Conservation (phyloP, 2,888 invertebrate species). For the Mythimna pallens region DNA sequence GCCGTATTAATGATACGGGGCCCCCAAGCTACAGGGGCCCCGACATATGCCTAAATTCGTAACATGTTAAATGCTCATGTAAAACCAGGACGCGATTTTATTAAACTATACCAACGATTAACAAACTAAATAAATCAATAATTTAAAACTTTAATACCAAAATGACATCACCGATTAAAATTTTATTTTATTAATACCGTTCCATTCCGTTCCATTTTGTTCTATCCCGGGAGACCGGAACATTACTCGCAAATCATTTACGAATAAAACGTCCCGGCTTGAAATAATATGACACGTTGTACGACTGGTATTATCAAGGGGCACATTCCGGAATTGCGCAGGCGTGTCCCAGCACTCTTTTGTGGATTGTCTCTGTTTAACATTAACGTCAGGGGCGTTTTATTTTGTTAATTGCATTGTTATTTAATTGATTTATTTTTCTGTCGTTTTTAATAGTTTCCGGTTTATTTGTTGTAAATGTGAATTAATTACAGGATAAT, state of each 20-base stretch:
- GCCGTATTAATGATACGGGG: no score
- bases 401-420: constrained; percentile 48
- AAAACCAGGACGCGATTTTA: not conserved
- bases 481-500: not conserved
- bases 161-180: constrained; percentile 76
- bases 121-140: constrained; percentile 44
- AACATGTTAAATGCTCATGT: no score
- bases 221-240: constrained; percentile 69
- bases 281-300: constrained; percentile 80
- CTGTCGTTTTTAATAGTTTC: constrained; percentile 15
- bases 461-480: constrained; percentile 15
- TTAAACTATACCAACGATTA: not conserved
- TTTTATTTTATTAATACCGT: constrained; percentile 74
- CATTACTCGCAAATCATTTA: constrained; percentile 78
- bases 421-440: constrained; percentile 55
- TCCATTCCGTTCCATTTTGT: constrained; percentile 52
- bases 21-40: no score
- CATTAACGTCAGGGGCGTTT: constrained; percentile 49
- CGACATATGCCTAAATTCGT: no score
- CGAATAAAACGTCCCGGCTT: constrained; percentile 72
- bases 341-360: constrained; percentile 66
- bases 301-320: constrained; percentile 77
- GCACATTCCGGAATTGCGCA: constrained; percentile 69
- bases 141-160: constrained; percentile 67
- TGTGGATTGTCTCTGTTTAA: constrained; percentile 54